Evolutionary conservation across 1,140 invertebrate species (phyloP), one percentile per base, ranked within the genome.

Genomic region (Artemia franciscana): DNA sequence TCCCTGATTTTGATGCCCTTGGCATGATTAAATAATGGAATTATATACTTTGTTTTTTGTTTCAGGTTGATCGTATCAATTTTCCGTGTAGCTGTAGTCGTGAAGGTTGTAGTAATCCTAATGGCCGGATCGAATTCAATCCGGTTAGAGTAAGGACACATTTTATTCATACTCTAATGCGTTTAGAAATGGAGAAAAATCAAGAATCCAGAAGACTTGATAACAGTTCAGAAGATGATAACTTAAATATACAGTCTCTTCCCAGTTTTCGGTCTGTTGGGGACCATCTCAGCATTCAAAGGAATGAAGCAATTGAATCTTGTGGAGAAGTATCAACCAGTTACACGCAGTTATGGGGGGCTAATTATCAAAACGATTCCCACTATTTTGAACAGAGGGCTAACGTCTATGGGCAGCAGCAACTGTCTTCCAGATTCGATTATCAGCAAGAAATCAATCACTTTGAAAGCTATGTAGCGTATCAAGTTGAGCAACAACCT

Each of bases 1-100:
- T n/a, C n/a, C n/a, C n/a, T n/a, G n/a, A n/a, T n/a, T n/a, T n/a
- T n/a, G n/a, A n/a, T n/a, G n/a, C n/a, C n/a, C n/a, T n/a, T n/a
- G n/a, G n/a, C n/a, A n/a, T n/a, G n/a, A n/a, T n/a, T n/a, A n/a
- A n/a, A n/a, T n/a, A n/a, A n/a, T n/a, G n/a, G n/a, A n/a, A n/a
- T n/a, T n/a, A n/a, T n/a, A n/a, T n/a, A n/a, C n/a, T n/a, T n/a
- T n/a, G n/a, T n/a, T n/a, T 18, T 18, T 24, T 30, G n/a, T 64
- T 68, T 4, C 64, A 82, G 79, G 89, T 98, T 23, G 92, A 97
- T 75, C 79, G 92, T 65, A 77, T 91, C 56, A 92, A 88, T 69
- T 98, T 97, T 73, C 94, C 94, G 0, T 98, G 94, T 73, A 90
- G 91, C 23, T 98, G 94, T 74, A 85, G 86, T 0, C 82, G 87